These are phyloP conservation scores for Hyalella azteca DNA, from an alignment of 2,888 invertebrate species.

Conservation along the genomic window DNA sequence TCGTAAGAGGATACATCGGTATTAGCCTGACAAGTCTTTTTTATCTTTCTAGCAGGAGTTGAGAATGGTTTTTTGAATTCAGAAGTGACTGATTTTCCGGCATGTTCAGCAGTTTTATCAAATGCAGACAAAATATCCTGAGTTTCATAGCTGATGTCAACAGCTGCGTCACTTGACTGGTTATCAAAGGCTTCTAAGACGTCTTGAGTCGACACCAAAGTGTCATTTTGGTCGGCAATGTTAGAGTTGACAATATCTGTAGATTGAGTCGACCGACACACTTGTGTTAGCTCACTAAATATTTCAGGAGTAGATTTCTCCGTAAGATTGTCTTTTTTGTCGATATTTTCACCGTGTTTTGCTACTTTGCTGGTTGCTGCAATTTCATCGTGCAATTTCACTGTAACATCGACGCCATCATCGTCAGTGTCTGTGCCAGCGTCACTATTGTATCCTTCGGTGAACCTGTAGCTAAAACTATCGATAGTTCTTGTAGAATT, in stretches of 20 bases:
- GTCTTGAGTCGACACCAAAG: conserved; percentile 47
- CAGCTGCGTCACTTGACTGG: background rate
- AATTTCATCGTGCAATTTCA: background rate
- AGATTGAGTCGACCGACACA: background rate
- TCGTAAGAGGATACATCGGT: no score
- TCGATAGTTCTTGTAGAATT: no score
- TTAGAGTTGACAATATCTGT: background rate
- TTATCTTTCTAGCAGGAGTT: conserved; percentile 22
- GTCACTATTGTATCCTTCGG: conserved; percentile 40
- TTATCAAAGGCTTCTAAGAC: conserved; percentile 43
- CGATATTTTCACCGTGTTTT: background rate
- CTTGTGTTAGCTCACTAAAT: conserved; percentile 40
- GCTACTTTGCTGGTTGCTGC: background rate
- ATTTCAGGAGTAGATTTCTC: background rate
- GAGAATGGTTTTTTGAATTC: conserved; percentile 22
- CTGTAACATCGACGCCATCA: background rate
- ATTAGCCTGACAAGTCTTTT: no score
- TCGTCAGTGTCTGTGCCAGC: conserved; percentile 46
- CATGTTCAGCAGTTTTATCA: background rate
- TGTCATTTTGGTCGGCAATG: background rate
- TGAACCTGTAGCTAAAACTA: no score
- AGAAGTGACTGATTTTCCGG: background rate
- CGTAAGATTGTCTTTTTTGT: no score
- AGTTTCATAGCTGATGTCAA: background rate
- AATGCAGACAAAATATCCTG: conserved; percentile 29